These are phyloP conservation scores for Cylindroiulus punctatus DNA, from an alignment of 2,888 invertebrate species.

Conservation along the genomic window DNA sequence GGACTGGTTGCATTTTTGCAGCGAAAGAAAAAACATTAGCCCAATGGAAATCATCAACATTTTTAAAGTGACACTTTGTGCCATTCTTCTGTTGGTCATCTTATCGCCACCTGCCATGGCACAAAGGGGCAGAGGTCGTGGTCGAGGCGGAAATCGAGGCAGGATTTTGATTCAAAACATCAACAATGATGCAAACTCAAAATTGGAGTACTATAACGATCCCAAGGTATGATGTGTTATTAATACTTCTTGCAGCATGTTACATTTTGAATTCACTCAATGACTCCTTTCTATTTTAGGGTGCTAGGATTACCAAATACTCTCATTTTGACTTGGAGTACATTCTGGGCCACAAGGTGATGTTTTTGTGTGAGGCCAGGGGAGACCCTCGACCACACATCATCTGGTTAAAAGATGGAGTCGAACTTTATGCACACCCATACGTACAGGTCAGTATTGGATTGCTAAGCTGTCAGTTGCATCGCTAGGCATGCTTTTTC, in stretches of 20 bases:
- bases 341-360: conserved; percentile 92
- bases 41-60: background rate
- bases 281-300: conserved; percentile 73
- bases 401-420: conserved; percentile 95
- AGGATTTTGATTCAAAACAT: conserved; percentile 23
- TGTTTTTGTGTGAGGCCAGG: conserved; percentile 89
- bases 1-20: conserved; percentile 19
- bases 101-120: conserved; percentile 19
- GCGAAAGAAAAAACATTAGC: background rate
- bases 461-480: background rate
- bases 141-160: background rate
- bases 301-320: conserved; percentile 86
- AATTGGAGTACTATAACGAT: conserved; percentile 87
- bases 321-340: conserved; percentile 95
- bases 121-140: conserved; percentile 55
- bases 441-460: conserved; percentile 80
- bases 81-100: background rate
- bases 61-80: background rate
- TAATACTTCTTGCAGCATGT: background rate
- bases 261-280: conserved; percentile 28
- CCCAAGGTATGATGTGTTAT: conserved; percentile 73
- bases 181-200: conserved; percentile 82
- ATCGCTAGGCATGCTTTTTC: background rate
- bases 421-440: conserved; percentile 88
- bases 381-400: conserved; percentile 91